phyloP scores from a whole-genome alignment of 2,113 vertebrate species.

The Corythornis madagascariensis region DNA sequence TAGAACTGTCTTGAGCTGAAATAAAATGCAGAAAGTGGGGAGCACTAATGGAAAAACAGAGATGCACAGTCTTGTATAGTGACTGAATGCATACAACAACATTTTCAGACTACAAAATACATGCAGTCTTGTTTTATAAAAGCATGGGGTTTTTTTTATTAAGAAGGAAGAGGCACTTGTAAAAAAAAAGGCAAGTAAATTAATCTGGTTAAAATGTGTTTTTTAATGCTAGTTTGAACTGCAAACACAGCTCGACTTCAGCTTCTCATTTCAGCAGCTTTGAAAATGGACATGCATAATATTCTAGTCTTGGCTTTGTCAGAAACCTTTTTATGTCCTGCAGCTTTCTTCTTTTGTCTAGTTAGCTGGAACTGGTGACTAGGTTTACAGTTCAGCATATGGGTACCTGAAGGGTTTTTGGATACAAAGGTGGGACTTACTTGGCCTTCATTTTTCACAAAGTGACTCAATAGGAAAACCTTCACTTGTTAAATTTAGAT shows the following conservation, averaged over 20 bases:
- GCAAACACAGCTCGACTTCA: not conserved
- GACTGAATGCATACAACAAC: not conserved
- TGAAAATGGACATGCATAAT: not conserved
- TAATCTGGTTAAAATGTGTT: not conserved
- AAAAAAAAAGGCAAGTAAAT: not conserved
- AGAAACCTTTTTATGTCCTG: not conserved
- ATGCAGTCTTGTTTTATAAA: not conserved
- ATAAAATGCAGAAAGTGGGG: not conserved
- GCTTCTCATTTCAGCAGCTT: not conserved
- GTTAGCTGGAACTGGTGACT: not conserved
- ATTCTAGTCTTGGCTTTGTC: not conserved
- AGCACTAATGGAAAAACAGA: not conserved
- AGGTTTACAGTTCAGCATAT: rapidly evolving
- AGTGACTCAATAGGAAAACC: not conserved
- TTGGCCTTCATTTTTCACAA: not conserved
- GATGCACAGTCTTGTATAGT: not conserved
- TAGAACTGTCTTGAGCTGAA: not conserved
- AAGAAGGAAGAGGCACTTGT: not conserved
- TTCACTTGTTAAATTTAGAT: not conserved
- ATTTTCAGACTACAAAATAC: not conserved
- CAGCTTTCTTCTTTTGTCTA: not conserved
- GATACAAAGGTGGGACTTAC: not conserved
- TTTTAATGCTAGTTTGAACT: not conserved
- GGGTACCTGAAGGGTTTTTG: not conserved
- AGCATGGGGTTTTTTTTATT: not conserved